These are phyloP conservation scores for Drosophila melanocephala DNA, from an alignment of 2,888 invertebrate species.

Conservation along the genomic window DNA sequence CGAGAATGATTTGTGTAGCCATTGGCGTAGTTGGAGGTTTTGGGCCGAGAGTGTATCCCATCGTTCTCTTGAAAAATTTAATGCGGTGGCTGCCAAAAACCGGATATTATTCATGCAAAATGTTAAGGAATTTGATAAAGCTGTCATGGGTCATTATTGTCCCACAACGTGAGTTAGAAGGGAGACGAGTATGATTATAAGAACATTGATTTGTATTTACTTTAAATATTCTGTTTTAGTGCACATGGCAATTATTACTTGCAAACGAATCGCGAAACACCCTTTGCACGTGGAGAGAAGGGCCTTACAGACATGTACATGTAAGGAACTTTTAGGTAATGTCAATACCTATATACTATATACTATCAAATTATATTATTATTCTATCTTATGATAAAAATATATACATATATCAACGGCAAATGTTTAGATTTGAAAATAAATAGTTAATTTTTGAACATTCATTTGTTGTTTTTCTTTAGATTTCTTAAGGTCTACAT, in stretches of 20 bases:
- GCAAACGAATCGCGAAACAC: conserved; percentile 83
- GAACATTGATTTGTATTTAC: background rate
- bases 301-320: conserved; percentile 77
- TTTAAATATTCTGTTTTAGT: conserved; percentile 54
- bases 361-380: no score
- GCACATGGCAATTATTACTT: conserved; percentile 83
- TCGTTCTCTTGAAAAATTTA: conserved; percentile 85
- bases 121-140: conserved; percentile 47
- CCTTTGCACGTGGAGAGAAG: conserved; percentile 81
- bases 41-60: conserved; percentile 87
- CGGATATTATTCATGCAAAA: conserved; percentile 87
- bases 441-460: background rate
- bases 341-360: conserved; percentile 32
- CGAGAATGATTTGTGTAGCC: conserved; percentile 87
- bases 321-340: conserved; percentile 63
- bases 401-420: background rate
- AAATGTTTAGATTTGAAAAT: background rate
- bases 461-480: background rate
- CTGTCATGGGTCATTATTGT: conserved; percentile 84
- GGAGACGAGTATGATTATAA: background rate
- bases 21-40: conserved; percentile 88
- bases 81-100: conserved; percentile 87
- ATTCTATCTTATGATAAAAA: no score
- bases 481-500: background rate
- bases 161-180: conserved; percentile 73